Evolutionary conservation across 2,888 invertebrate genomes (phyloP), one percentile per base, ranked within the genome.

Genomic region (Latheticus oryzae): DNA sequence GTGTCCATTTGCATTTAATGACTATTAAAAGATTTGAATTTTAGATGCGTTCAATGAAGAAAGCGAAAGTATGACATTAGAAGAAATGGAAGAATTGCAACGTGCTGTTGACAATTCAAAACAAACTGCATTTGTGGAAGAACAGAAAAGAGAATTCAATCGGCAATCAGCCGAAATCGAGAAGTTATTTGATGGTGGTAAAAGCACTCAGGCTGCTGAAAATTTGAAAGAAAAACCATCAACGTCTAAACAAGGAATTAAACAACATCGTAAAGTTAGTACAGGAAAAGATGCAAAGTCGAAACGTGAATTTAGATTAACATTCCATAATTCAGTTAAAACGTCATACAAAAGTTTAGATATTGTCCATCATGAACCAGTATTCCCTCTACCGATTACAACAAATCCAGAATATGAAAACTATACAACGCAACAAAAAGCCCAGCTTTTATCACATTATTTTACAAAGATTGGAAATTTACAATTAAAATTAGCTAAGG

Each of bases 321-420:
- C n/a, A n/a, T n/a, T n/a, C n/a, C n/a, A n/a, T n/a, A n/a, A n/a
- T n/a, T n/a, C n/a, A n/a, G n/a, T n/a, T n/a, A n/a, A n/a, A n/a
- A n/a, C n/a, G n/a, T n/a, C n/a, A n/a, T n/a, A n/a, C n/a, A n/a
- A n/a, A n/a, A n/a, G n/a, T 15, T 19, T 51, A 2, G 11, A 40
- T 8, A 17, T 38, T 15, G 8, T 38, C 1, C 9, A 38, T 9
- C 38, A 51, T 12, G 4, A 38, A 7, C 38, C 51, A 7, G n/a
- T 12, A 1, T 51, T 30, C 30, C 7, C 28, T 4, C 21, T 51
- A 1, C 51, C 51, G 13, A 26, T 51, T 12, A 4, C 40, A n/a
- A 51, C 38, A 5, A 51, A 51, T 19, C 30, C n/a, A 2, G 12
- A 19, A 28, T 51, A 26, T 19, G 16, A 30, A 8, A 38, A 51